Base-by-base conservation (phyloP, 2,797 vertebrate species). In the Eupleurogrammus muticus region DNA sequence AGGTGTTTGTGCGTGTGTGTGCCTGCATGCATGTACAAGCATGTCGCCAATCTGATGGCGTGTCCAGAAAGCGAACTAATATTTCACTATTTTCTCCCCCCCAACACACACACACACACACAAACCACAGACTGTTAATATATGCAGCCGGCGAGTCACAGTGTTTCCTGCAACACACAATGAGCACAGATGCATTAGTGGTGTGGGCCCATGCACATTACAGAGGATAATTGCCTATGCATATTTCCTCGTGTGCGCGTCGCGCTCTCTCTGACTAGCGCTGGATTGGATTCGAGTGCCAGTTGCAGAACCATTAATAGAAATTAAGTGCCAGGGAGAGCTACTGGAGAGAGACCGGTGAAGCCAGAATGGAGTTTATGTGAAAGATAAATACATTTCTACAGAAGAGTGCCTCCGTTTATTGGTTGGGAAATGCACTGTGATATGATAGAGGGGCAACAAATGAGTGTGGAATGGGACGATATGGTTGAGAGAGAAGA, bases 381-480 rank as follows among this genome's bases (percentile, higher is more conserved):
- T 89, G 89, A 91, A 92, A 94, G 93, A 94, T 93, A 93, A 94
- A 94, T 94, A 94, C 89, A 92, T 92, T 91, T 90, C 88, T 90
- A 91, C 92, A 93, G 91, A 89, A 93, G 93, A 94, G 90, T 91
- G 91, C 88, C 90, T 89, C 83, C 77, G 82, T 88, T 94, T 93
- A 94, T 93, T 95, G 94, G 89, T 90, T 89, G 89, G 89, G 91
- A 94, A 94, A 94, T 92, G 90, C 87, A 59, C 66, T 86, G 89
- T 90, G 92, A 91, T 93, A 92, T 91, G 91, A 93, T 91, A 89
- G 91, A 89, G 81, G 86, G 83, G 89, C 90, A 88, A 90, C 88
- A 92, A 91, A 94, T 89, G 90, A 92, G 91, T 88, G 67, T 80
- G 81, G 87, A 90, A 91, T 86, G 84, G 88, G 79, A 79, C 71